These are phyloP conservation scores for Trematomus bernacchii DNA, from an alignment of 2,797 vertebrate species.

Conservation along the genomic window DNA sequence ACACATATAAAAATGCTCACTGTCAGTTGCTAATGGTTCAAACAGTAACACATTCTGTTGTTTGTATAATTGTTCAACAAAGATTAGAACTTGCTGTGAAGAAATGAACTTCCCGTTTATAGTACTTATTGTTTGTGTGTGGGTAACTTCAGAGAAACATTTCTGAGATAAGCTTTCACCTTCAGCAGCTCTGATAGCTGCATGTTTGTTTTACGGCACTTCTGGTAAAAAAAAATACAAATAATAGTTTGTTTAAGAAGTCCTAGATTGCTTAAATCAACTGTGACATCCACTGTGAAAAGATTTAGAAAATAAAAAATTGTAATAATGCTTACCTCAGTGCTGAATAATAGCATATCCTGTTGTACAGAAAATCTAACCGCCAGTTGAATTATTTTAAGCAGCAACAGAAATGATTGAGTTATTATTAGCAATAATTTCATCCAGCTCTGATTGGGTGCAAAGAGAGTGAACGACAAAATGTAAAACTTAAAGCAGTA, in stretches of 20 bases:
- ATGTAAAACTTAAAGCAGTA: neutral
- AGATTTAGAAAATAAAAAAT: neutral
- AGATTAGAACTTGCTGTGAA: neutral
- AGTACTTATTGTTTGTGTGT: neutral
- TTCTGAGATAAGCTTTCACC: constrained; percentile 52
- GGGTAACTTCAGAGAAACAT: constrained; percentile 1
- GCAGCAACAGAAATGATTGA: too few relatives aligned
- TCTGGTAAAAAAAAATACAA: neutral
- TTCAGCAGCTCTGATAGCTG: constrained; percentile 48
- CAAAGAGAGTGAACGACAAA: too few relatives aligned
- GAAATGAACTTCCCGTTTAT: neutral
- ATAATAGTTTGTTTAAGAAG: constrained; percentile 1
- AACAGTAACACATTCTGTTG: neutral
- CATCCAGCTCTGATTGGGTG: too few relatives aligned
- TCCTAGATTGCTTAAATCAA: neutral
- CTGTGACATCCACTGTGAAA: neutral
- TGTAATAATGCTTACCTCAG: neutral
- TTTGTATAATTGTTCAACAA: constrained; percentile 2
- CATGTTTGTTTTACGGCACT: constrained; percentile 23
- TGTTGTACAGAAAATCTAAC: too few relatives aligned
- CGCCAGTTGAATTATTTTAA: too few relatives aligned
- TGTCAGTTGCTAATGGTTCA: neutral
- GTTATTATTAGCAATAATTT: too few relatives aligned
- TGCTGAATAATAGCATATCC: neutral
- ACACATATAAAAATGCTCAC: neutral